A percentile compares a stretch with the other conserved stretches of the same genome.
These are phyloP conservation scores for Nymphalis polychloros DNA, from an alignment of 2,888 invertebrate species.

Conservation along the genomic window DNA sequence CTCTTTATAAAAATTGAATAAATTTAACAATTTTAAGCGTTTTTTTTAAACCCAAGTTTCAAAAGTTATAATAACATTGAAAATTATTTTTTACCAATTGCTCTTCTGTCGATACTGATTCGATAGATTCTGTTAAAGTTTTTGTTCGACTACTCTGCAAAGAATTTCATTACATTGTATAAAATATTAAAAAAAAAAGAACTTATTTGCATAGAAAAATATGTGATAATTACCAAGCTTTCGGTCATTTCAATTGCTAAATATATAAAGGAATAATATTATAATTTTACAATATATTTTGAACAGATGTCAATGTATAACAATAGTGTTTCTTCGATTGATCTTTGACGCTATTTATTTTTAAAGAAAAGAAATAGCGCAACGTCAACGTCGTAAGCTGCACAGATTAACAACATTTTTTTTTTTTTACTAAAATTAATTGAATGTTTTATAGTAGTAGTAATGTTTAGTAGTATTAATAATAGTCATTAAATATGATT, in stretches of 20 bases:
- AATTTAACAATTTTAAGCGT: too few species aligned
- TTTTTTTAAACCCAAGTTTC: too few species aligned
- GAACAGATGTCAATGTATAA: conserved; percentile 22
- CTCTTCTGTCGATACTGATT: conserved; percentile 54
- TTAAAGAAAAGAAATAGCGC: background rate
- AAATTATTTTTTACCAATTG: conserved; percentile 45
- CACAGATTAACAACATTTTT: background rate
- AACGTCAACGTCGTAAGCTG: background rate
- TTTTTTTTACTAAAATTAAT: background rate
- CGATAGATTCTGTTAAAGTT: conserved; percentile 51
- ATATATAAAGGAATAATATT: conserved; percentile 41
- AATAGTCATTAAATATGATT: too few species aligned
- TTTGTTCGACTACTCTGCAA: conserved; percentile 59
- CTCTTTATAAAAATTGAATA: too few species aligned
- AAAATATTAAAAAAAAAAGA: background rate
- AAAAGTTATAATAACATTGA: too few species aligned
- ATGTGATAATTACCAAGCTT: conserved; percentile 48
- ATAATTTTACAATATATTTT: conserved; percentile 29
- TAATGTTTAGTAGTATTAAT: background rate
- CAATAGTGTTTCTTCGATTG: background rate
- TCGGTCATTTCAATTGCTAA: conserved; percentile 57
- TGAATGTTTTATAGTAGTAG: background rate
- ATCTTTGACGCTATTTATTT: background rate
- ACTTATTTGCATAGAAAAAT: background rate
- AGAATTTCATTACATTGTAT: background rate